Base-by-base conservation (phyloP, 92 coral and sea anemone species). In the Phenganax marumi region DNA sequence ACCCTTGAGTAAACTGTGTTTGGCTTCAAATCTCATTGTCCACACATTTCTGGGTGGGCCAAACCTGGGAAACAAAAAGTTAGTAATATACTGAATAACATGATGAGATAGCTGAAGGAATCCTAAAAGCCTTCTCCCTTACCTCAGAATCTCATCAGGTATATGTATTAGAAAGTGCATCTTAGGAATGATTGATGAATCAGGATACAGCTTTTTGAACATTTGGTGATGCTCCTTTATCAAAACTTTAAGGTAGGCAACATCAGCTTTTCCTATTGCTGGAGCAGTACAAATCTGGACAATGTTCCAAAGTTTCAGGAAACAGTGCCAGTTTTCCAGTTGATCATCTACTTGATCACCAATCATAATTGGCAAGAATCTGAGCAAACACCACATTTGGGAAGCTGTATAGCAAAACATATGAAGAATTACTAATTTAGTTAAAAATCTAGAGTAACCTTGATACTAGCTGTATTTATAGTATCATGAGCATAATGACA, bases 351-450 rank as follows among this genome's bases (percentile, higher is more conserved):
- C 62, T 21, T 68, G 50, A 23, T 66, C 85, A 23, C 85, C 85
- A 81, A 68, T 68, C 61, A 81, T 65, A 7, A 81, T 19, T 26
- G 85, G 85, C 18, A 81, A 21, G 33, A 81, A 81, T 16, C 73
- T 56, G 50, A 81, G 68, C 16, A 81, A 64, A 66, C 85, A 81
- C 3, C 72, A 73, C 85, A 81, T 81, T 43, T 81, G 77, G 17
- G 85, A 65, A 46, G 85, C 85, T 81, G 85, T 79, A 8, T 23
- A 55, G 8, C 58, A 62, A 13, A 52, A n/a, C n/a, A n/a, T n/a
- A n/a, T n/a, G n/a, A n/a, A n/a, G n/a, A n/a, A n/a, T n/a, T n/a
- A n/a, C n/a, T 21, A 54, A 61, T 61, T 17, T 61, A 16, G 68
- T 8, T 17, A 61, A 17, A 61, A 17, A 10, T 10, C 60, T 54